Base-by-base conservation (phyloP, 2,113 vertebrate species). In the Grallaria varia region DNA sequence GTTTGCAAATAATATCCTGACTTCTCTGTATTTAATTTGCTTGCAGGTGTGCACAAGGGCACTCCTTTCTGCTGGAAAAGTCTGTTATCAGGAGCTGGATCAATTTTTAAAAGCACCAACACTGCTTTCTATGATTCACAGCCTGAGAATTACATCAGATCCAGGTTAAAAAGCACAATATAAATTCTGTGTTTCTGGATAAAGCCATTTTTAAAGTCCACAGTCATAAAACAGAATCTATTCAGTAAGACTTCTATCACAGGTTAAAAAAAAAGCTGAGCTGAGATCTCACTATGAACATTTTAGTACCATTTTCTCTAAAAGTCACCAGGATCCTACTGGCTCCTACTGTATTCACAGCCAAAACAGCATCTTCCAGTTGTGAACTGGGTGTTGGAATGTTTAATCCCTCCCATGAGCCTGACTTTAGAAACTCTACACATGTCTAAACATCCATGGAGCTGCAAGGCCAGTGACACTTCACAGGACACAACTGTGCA, bases 231-330 rank as follows among this genome's bases (percentile, higher is more conserved):
- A 10, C 13, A 45, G 11, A 50, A 19, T 10, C 47, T 17, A 5
- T 1, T 16, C 50, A 52, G 21, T 8, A 52, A 55, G 20, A 44
- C 12, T 42, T 39, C 35, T 4, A 24, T 14, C 8, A 17, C 14
- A 13, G 47, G 45, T 45, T 45, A 45, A 21, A 40, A 73, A n/a
- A n/a, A n/a, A 68, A 47, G 56, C 45, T 20, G 52, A 74, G 5
- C n/a, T 0, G 12, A 71, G 30, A 24, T 8, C 49, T 53, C 10
- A 1, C 1, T 0, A 8, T 3, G 21, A 40, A 63, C 23, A 47
- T 7, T 13, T 14, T 30, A 55, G 25, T 4, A 13, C 4, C 22
- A 1, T 40, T 68, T 82, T 50, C 59, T 31, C 25, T 35, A 1
- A 55, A n/a, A 85, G 23, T 18, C 85, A 69, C n/a, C 42, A 44